Evolutionary conservation across 2,888 invertebrate genomes (phyloP).

Genomic region (Elysia crispata): DNA sequence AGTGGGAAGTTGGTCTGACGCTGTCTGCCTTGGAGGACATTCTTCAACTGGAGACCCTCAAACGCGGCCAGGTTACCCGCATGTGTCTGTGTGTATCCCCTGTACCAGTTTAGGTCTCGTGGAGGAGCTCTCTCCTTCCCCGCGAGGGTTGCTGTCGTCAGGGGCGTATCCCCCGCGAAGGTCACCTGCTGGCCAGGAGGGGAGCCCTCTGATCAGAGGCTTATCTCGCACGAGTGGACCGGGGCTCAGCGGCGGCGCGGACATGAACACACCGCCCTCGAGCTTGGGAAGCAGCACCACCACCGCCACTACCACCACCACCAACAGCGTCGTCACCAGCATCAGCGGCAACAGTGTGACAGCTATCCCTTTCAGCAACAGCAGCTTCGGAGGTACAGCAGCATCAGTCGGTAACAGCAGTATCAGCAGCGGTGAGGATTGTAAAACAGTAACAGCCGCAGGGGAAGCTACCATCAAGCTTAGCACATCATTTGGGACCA

Average conservation of each 20-base stretch:
- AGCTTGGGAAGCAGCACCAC: conserved; percentile 22
- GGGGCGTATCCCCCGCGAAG: too few relatives aligned
- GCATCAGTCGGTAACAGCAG: background rate
- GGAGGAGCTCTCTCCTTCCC: too few relatives aligned
- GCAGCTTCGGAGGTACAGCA: background rate
- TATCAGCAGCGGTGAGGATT: background rate
- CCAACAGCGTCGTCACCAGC: background rate
- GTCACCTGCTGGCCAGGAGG: too few relatives aligned
- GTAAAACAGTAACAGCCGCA: background rate
- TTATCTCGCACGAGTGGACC: too few relatives aligned
- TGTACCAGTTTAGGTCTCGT: too few relatives aligned
- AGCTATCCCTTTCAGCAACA: conserved; percentile 16
- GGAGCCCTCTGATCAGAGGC: too few relatives aligned
- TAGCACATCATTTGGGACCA: too few relatives aligned
- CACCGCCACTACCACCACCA: conserved; percentile 6
- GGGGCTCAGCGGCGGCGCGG: conserved; percentile 24
- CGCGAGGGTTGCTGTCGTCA: too few relatives aligned
- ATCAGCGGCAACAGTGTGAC: background rate
- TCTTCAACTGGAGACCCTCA: too few relatives aligned
- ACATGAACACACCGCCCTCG: conserved; percentile 42
- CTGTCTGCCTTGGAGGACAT: background rate
- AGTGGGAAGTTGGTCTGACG: too few relatives aligned
- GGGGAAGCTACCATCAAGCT: background rate
- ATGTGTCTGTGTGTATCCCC: too few relatives aligned
- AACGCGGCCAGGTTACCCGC: too few relatives aligned